These are phyloP conservation scores for Spea multiplicata DNA, from an alignment of 2,113 vertebrate genomes.

Conservation along the genomic window DNA sequence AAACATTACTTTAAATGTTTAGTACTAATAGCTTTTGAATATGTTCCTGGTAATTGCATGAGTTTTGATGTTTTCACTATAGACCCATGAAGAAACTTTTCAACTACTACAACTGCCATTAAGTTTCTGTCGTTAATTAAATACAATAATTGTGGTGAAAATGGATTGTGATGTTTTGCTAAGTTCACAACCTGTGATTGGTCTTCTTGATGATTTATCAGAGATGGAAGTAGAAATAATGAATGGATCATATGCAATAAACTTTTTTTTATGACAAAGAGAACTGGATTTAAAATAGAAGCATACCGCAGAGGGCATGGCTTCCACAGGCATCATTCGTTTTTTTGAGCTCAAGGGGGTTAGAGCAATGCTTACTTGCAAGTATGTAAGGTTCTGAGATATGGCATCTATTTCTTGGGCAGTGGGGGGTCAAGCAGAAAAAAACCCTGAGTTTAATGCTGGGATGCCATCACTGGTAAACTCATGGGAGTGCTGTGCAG, in stretches of 20 bases:
- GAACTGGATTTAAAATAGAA: too few relatives aligned
- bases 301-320: too few relatives aligned
- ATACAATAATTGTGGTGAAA: neutral
- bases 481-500: too few relatives aligned
- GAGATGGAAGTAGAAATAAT: neutral
- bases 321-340: too few relatives aligned
- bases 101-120: neutral
- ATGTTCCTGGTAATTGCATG: constrained; percentile 59
- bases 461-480: too few relatives aligned
- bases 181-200: neutral
- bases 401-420: too few relatives aligned
- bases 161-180: neutral
- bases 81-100: constrained; percentile 3
- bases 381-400: too few relatives aligned
- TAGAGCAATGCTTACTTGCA: too few relatives aligned
- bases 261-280: neutral
- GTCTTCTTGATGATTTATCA: neutral
- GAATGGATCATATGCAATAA: neutral
- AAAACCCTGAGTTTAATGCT: too few relatives aligned
- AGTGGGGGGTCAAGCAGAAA: too few relatives aligned
- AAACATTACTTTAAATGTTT: constrained; percentile 71
- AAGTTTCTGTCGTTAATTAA: neutral
- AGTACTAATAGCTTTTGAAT: constrained; percentile 64
- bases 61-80: constrained; percentile 62
- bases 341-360: too few relatives aligned